A percentile compares a stretch with the other conserved stretches of the same genome.
These are phyloP conservation scores for Cynopterus sphinx DNA, from an alignment of 2,797 vertebrate genomes.

Conservation along the genomic window DNA sequence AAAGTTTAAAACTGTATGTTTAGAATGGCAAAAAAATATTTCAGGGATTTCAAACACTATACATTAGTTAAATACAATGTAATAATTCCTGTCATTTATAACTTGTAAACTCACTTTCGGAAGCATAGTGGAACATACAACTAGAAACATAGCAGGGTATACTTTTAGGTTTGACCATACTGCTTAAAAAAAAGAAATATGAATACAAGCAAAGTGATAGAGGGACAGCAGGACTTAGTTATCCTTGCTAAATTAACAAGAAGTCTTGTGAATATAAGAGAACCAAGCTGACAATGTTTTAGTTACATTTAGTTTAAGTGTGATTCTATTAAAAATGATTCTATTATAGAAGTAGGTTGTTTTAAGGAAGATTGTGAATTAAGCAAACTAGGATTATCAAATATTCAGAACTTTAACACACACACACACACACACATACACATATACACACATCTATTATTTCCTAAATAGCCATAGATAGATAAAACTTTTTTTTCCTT, in stretches of 20 bases:
- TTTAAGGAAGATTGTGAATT: neutral
- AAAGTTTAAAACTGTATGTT: conserved; percentile 51
- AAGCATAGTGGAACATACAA: conserved; percentile 42
- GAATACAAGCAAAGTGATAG: neutral
- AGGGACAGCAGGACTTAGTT: neutral
- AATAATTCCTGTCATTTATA: conserved; percentile 55
- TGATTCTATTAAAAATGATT: neutral
- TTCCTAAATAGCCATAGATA: neutral
- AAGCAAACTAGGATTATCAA: neutral
- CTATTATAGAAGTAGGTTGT: neutral
- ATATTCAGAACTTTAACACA: neutral
- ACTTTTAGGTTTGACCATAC: neutral
- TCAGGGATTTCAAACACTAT: conserved; percentile 26
- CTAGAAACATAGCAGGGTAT: neutral
- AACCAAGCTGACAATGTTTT: neutral
- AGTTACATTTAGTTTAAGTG: neutral
- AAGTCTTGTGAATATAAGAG: neutral
- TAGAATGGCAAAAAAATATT: conserved; percentile 62
- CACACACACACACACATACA: neutral
- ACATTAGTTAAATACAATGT: conserved; percentile 41
- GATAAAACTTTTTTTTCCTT: neutral
- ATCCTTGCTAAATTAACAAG: neutral
- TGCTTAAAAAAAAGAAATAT: neutral
- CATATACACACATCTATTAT: neutral
- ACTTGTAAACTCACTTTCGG: conserved; percentile 48